Evolutionary conservation across 2,797 vertebrate species (phyloP).

Genomic region (Cottoperca gobio): DNA sequence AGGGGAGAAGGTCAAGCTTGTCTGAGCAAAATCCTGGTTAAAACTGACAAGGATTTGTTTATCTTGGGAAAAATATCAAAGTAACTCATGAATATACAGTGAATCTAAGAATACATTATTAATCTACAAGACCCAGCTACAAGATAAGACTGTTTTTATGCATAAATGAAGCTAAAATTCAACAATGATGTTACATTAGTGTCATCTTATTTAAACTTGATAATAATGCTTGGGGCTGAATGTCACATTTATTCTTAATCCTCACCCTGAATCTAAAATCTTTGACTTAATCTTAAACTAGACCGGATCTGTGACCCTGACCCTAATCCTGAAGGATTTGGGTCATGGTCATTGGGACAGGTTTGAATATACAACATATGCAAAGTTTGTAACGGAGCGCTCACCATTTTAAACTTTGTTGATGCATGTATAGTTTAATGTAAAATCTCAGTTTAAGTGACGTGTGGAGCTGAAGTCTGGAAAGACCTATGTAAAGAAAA

Average conservation of each 20-base stretch:
- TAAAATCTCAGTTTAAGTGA: neutral
- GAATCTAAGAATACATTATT: slow-evolving; percentile 35
- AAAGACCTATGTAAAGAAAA: neutral
- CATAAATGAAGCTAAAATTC: slow-evolving; percentile 22
- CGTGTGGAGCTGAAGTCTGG: neutral
- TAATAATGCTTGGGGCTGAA: neutral
- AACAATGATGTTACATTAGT: slow-evolving; percentile 20
- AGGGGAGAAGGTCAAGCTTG: slow-evolving; percentile 70
- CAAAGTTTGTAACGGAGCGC: neutral
- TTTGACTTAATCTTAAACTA: slow-evolving; percentile 45
- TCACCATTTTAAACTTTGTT: neutral
- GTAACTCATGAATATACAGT: slow-evolving; percentile 32
- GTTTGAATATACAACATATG: slow-evolving; percentile 2
- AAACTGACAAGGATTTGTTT: slow-evolving; percentile 49
- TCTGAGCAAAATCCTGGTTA: slow-evolving; percentile 55
- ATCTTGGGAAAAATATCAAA: slow-evolving; percentile 46
- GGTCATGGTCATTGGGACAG: slow-evolving; percentile 26
- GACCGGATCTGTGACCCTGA: slow-evolving; percentile 41
- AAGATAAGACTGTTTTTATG: slow-evolving; percentile 6
- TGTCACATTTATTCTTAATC: slow-evolving; percentile 35
- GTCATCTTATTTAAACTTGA: slow-evolving; percentile 14
- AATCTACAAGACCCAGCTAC: slow-evolving; percentile 9
- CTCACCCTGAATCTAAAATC: slow-evolving; percentile 24
- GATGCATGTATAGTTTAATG: neutral
- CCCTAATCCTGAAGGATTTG: slow-evolving; percentile 55